Percentiles rank a stretch among this genome's conserved stretches.
phyloP scores from a whole-genome alignment of 2,888 invertebrate species.

The Epirrhoe alternata region DNA sequence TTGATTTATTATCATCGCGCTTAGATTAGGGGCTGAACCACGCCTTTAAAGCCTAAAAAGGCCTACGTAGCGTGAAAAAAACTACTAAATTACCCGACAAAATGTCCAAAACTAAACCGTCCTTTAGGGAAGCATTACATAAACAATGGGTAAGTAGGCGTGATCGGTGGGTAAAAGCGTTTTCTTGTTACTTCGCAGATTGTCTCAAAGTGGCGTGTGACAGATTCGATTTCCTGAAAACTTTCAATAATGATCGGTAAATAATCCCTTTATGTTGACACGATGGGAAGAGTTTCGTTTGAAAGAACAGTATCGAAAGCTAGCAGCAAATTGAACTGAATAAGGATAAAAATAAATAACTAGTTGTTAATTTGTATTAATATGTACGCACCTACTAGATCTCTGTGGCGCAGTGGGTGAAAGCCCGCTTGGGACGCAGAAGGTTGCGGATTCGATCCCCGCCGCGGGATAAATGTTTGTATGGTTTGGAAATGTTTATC shows the following conservation, averaged over 20 bases:
- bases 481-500: no score
- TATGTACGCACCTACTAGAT: no score
- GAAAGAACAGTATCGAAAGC: neutral
- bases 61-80: constrained; percentile 26
- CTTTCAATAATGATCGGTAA: constrained; percentile 45
- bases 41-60: constrained; percentile 16
- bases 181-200: constrained; percentile 62
- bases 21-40: constrained; percentile 6
- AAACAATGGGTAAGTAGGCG: constrained; percentile 53
- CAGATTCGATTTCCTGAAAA: constrained; percentile 70
- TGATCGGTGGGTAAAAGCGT: constrained; percentile 66
- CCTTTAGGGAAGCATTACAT: constrained; percentile 43
- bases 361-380: no score
- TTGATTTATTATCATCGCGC: constrained; percentile 13
- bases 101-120: constrained; percentile 34
- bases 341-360: no score
- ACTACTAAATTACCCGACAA: constrained; percentile 28
- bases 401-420: no score
- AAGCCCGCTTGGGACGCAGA: no score
- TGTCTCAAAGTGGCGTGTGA: constrained; percentile 53
- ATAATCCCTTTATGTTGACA: constrained; percentile 28
- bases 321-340: neutral
- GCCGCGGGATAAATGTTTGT: no score
- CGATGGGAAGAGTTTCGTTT: neutral
- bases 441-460: no score